Evolutionary conservation across 2,113 vertebrate genomes (phyloP), one percentile per base, ranked within the genome.

Genomic region (Psettodes erumei): DNA sequence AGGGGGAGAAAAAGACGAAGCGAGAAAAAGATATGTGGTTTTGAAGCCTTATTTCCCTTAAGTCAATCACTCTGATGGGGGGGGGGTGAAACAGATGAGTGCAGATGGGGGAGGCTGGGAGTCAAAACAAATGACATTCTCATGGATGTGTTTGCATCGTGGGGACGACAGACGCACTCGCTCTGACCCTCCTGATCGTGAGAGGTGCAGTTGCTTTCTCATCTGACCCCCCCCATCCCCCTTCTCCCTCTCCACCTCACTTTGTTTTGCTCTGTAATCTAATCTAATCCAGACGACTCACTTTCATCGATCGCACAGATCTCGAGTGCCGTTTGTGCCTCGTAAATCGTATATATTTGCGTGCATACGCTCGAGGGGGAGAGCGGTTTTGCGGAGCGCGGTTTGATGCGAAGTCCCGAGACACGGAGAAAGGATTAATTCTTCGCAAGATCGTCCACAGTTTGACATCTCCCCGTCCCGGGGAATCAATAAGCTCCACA

Each of bases 271-370:
- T 23, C 66, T 43, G 48, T 82, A 73, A 86, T 86, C 85, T 85
- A 74, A 87, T 77, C 73, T 75, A 79, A 90, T 86, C 78, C 77
- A 61, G 40, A 78, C 75, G 74, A 86, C 71, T 88, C 84, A 79
- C 77, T 83, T 75, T 63, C 80, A 87, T 87, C 43, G 74, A 91
- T 82, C 74, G 69, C 60, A 70, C 70, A 72, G 70, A 87, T 84
- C 67, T 70, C 32, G 58, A 63, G 67, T 81, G 73, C 64, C 77
- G 71, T 73, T 67, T 56, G 30, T 69, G 43, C 38, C 54, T 55
- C 42, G 62, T 50, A 40, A 67, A 60, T 30, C 45, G 66, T 69
- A 68, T 42, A 28, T 67, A 25, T 74, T 19, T 58, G 38, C 21
- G 48, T 64, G 42, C 25, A 15, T 47, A 45, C 37, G 40, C 69